Evolutionary conservation across 1,140 invertebrate species (phyloP).

Genomic region (Parapsyche elsis): DNA sequence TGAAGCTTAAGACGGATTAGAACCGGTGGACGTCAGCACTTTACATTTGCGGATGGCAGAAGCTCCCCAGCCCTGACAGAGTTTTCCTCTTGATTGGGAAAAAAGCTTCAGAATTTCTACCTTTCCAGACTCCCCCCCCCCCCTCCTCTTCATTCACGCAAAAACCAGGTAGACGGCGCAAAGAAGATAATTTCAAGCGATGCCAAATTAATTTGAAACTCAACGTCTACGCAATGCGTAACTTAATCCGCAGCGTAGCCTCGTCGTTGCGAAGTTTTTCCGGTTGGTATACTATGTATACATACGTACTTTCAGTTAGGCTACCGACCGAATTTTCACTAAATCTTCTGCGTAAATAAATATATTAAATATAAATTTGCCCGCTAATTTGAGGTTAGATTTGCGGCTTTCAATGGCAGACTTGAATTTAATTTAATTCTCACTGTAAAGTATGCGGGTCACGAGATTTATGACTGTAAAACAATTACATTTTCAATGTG

Average conservation of each 20-base stretch:
- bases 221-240: not conserved
- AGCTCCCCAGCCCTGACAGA: not conserved
- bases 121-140: not conserved
- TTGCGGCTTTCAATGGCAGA: no score
- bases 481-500: no score
- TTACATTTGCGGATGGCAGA: constrained; percentile 39
- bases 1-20: constrained; percentile 43
- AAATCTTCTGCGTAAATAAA: no score
- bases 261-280: not conserved
- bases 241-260: not conserved
- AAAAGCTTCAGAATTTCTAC: not conserved
- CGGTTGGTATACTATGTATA: no score
- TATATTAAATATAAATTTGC: no score
- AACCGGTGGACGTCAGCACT: constrained; percentile 43
- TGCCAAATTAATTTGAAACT: constrained; percentile 33
- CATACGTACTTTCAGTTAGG: no score
- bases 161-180: not conserved
- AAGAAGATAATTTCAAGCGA: constrained; percentile 13
- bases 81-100: constrained; percentile 18
- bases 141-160: not conserved
- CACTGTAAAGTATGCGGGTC: no score
- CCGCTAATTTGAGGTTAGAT: no score
- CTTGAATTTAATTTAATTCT: no score
- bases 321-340: no score
- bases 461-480: no score